Conservation (phyloP, 2,113 vertebrate genomes). For the Apaloderma vittatum region DNA sequence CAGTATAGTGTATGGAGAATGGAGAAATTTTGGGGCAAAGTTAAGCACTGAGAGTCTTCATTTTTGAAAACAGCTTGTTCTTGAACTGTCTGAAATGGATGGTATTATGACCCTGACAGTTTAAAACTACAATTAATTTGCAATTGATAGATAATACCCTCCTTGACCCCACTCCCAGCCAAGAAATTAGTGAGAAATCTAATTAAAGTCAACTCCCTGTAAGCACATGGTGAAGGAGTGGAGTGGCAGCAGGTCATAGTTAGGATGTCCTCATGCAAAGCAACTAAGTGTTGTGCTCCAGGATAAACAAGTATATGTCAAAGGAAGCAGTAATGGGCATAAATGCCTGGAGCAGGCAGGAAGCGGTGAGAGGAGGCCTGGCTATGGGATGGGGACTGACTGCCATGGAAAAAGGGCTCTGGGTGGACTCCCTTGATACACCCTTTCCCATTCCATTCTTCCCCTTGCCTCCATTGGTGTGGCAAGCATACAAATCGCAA, state of each 20-base stretch:
- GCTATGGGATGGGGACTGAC: not conserved
- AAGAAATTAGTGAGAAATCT: not conserved
- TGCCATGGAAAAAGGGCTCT: not conserved
- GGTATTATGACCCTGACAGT: not conserved
- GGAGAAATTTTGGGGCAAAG: not conserved
- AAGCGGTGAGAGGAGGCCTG: fast-evolving
- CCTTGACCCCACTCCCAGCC: not conserved
- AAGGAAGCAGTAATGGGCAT: not conserved
- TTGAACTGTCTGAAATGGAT: not conserved
- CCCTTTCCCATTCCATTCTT: not conserved
- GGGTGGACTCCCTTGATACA: fast-evolving
- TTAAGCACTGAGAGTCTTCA: not conserved
- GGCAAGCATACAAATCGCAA: not conserved
- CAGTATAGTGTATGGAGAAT: not conserved
- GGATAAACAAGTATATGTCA: not conserved
- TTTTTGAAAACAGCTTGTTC: not conserved
- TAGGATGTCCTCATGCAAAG: not conserved
- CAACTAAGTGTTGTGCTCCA: not conserved
- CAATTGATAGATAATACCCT: not conserved
- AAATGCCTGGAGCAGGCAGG: not conserved
- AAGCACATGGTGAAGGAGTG: not conserved
- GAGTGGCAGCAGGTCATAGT: not conserved
- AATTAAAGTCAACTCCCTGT: not conserved
- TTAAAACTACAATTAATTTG: not conserved
- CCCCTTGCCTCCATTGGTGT: not conserved